A percentile compares a stretch with the other conserved stretches of the same genome.
phyloP scores from a whole-genome alignment of 1,140 invertebrate species.

The Brachionus rubens region DNA sequence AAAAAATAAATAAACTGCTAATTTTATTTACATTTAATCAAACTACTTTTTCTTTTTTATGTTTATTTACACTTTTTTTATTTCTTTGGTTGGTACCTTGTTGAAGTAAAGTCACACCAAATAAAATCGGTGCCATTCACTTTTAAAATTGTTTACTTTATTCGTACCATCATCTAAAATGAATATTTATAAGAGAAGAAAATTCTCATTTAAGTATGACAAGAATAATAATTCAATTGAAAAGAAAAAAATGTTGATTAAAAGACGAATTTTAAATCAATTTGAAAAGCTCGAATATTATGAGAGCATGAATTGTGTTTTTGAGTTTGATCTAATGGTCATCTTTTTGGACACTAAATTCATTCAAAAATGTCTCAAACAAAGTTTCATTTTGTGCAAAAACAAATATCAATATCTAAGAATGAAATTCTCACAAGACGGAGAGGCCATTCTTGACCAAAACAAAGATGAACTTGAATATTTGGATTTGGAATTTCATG shows the following conservation, averaged over 20 bases:
- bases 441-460: neutral
- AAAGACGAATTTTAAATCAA: neutral
- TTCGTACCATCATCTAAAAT: too few species aligned
- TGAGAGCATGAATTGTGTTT: conserved; percentile 12
- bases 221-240: too few species aligned
- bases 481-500: neutral
- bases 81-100: too few species aligned
- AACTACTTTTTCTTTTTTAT: too few species aligned
- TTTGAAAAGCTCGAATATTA: conserved; percentile 11
- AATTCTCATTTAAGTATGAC: too few species aligned
- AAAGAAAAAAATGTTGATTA: neutral
- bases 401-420: neutral
- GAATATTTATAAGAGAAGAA: too few species aligned
- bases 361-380: neutral
- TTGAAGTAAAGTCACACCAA: too few species aligned
- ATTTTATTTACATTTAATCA: too few species aligned
- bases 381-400: neutral
- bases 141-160: too few species aligned
- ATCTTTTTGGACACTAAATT: neutral
- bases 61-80: too few species aligned
- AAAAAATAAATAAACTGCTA: too few species aligned
- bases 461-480: neutral
- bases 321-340: neutral
- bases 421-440: neutral
- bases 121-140: too few species aligned